These are phyloP conservation scores for Gandaritis pyraliata DNA, from an alignment of 2,888 invertebrate species.

Conservation along the genomic window DNA sequence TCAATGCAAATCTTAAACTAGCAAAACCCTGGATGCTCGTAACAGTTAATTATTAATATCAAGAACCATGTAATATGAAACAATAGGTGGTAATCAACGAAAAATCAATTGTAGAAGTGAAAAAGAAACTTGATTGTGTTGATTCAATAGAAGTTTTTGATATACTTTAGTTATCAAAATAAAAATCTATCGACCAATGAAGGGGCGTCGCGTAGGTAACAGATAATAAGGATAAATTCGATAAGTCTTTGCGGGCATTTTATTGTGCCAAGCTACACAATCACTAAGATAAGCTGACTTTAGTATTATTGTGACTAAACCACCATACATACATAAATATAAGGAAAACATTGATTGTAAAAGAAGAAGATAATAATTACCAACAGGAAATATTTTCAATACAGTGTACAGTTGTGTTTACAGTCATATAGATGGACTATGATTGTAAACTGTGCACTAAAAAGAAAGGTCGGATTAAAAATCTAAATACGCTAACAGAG, in stretches of 20 bases:
- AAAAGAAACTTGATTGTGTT: no score
- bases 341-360: neutral
- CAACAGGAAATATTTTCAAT: no score
- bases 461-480: neutral
- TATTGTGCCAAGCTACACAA: neutral
- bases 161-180: neutral
- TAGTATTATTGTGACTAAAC: neutral
- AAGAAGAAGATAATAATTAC: no score
- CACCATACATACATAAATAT: neutral
- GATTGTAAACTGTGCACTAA: no score
- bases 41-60: no score
- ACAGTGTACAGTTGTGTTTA: no score
- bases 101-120: no score
- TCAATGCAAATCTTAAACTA: neutral
- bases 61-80: no score
- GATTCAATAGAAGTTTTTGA: neutral
- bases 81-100: no score
- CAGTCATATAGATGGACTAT: no score
- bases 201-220: conserved; percentile 1
- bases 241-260: neutral
- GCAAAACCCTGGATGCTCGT: no score
- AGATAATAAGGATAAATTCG: neutral
- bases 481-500: neutral
- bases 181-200: neutral
- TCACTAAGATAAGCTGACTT: neutral